phyloP scores from a whole-genome alignment of 2,797 vertebrate genomes.

The Trachops cirrhosus region DNA sequence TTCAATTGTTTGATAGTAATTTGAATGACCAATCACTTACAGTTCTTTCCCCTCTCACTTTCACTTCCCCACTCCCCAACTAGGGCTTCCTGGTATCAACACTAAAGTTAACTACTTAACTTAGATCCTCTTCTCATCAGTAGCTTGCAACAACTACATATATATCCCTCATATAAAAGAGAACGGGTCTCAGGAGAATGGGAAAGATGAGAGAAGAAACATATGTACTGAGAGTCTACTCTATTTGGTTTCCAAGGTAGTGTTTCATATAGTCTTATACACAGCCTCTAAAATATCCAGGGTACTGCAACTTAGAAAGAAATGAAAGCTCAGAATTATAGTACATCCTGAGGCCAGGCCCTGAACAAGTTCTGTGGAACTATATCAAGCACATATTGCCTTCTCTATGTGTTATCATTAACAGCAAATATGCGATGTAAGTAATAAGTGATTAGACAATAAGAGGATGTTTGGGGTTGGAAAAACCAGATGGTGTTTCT shows the following conservation, averaged over 20 bases:
- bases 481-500: background rate
- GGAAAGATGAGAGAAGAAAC: background rate
- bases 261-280: background rate
- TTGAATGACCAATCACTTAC: background rate
- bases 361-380: background rate
- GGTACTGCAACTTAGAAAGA: background rate
- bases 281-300: background rate
- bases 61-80: background rate
- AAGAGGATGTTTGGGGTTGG: background rate
- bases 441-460: background rate
- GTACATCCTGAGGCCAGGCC: fast-evolving
- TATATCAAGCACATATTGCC: background rate
- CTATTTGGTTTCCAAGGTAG: no score
- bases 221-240: background rate
- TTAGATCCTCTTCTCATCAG: background rate
- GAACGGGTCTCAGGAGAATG: background rate
- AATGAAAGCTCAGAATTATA: background rate
- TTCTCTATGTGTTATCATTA: background rate
- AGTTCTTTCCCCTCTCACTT: background rate
- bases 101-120: background rate
- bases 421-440: background rate
- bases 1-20: background rate
- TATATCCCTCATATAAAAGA: background rate
- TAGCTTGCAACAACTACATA: background rate
- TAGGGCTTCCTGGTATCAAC: background rate